Evolutionary conservation across 2,888 invertebrate genomes (phyloP).

Genomic region (Timema cristinae): DNA sequence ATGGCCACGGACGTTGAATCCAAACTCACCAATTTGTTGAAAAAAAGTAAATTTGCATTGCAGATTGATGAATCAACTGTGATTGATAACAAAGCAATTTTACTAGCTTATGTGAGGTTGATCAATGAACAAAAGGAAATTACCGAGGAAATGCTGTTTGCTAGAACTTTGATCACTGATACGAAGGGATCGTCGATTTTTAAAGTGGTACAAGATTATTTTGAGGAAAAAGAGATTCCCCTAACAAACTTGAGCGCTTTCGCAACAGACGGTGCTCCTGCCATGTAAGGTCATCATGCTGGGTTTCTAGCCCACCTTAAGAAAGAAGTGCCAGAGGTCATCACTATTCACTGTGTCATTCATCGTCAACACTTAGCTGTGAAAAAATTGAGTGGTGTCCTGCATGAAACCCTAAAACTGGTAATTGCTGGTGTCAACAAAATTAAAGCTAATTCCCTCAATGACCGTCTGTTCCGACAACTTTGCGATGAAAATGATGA

Average conservation of each 20-base stretch:
- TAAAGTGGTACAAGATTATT: background rate
- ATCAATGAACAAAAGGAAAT: slow-evolving; percentile 27
- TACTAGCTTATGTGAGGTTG: slow-evolving; percentile 25
- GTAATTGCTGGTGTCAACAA: too few species aligned
- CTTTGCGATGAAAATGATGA: too few species aligned
- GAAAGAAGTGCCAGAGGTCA: slow-evolving; percentile 7
- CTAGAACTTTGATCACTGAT: slow-evolving; percentile 24
- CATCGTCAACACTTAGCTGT: background rate
- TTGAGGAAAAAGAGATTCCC: slow-evolving; percentile 8
- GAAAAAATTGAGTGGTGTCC: too few species aligned
- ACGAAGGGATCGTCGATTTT: background rate
- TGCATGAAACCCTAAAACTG: too few species aligned
- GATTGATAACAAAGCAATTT: slow-evolving; percentile 26
- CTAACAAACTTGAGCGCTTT: background rate
- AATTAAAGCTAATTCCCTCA: too few species aligned
- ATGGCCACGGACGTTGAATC: too few species aligned
- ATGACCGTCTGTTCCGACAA: too few species aligned
- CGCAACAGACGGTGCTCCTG: background rate
- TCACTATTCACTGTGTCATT: background rate
- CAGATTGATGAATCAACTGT: slow-evolving; percentile 11
- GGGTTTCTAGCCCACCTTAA: too few species aligned
- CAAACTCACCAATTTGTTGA: too few species aligned
- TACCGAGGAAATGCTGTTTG: slow-evolving; percentile 28
- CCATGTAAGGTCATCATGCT: too few species aligned
- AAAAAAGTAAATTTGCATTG: too few species aligned